Evolutionary conservation across 1,140 invertebrate genomes (phyloP).

Genomic region (Sycophaga agraensis): DNA sequence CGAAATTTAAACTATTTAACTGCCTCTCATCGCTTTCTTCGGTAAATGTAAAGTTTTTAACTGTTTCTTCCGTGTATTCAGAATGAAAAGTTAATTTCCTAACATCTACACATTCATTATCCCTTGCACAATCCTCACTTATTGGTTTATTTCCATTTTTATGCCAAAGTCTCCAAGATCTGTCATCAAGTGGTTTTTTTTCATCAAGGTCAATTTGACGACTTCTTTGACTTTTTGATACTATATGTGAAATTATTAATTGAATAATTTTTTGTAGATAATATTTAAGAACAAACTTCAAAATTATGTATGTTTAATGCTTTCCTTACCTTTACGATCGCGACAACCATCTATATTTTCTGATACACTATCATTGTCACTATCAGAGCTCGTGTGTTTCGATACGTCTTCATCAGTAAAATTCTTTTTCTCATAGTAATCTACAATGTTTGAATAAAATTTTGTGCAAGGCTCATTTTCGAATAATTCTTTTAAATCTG

Average conservation of each 20-base stretch:
- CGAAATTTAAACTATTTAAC: constrained; percentile 42
- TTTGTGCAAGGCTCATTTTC: constrained; percentile 23
- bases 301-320: neutral
- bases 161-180: constrained; percentile 7
- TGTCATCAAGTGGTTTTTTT: constrained; percentile 6
- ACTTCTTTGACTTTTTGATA: constrained; percentile 1
- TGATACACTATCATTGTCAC: constrained; percentile 16
- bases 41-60: constrained; percentile 41
- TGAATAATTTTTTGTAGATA: neutral
- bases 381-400: constrained; percentile 14
- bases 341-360: neutral
- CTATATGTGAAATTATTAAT: neutral
- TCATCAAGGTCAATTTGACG: constrained; percentile 24
- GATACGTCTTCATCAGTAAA: constrained; percentile 3
- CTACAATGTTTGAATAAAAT: constrained; percentile 20
- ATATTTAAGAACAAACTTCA: too few species aligned
- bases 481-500: constrained; percentile 19
- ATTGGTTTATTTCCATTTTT: neutral
- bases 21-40: constrained; percentile 48
- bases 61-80: constrained; percentile 41
- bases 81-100: constrained; percentile 45
- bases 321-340: constrained; percentile 1
- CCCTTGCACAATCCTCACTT: constrained; percentile 13
- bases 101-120: constrained; percentile 36
- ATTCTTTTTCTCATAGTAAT: constrained; percentile 26